Evolutionary conservation across 2,113 vertebrate genomes (phyloP), one percentile per base, ranked within the genome.

Genomic region (Ochotona curzoniae): DNA sequence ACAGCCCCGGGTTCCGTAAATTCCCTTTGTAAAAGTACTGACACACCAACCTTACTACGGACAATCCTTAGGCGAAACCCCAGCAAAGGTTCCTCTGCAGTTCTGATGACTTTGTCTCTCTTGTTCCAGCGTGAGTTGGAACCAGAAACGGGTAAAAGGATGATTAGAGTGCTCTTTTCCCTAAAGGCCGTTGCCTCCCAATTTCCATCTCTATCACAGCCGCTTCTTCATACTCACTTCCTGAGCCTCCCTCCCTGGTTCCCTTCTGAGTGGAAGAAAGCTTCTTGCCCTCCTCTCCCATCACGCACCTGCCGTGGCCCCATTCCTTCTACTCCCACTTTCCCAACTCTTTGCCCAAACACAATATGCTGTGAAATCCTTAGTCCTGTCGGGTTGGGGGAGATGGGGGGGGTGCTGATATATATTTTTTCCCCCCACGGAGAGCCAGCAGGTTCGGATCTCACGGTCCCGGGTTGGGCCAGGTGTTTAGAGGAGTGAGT

Each of bases 101-200:
- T 73, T 80, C 15, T 1, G 63, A 23, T 1, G 7, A 11, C 51
- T 35, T 5, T 25, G 47, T 17, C 13, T 35, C 60, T 28, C 30
- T 54, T 1, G 1, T 30, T 7, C 38, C 38, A 44, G 38, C 38
- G 38, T 44, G 38, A 44, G 38, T 44, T 44, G 54, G 69, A 69
- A 81, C 67, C 14, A 3, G 26, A 47, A 73, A 18, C n/a, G 73
- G 26, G 35, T 63, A 89, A 87, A 70, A 26, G 60, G 54, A 54
- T 57, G 4, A 30, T 5, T 15, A 32, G 32, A 11, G 0, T 1
- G 13, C 12, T 30, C 85, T 51, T 38, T 60, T 28, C 49, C 28
- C 1, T 2, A 54, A 6, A 23, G 20, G 38, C 14, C 17, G 25
- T 4, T 1, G 21, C 2, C 3, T 28, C 54, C 26, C 21, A 18